phyloP scores from a whole-genome alignment of 2,113 vertebrate genomes.

The Epinephelus cyanopodus region DNA sequence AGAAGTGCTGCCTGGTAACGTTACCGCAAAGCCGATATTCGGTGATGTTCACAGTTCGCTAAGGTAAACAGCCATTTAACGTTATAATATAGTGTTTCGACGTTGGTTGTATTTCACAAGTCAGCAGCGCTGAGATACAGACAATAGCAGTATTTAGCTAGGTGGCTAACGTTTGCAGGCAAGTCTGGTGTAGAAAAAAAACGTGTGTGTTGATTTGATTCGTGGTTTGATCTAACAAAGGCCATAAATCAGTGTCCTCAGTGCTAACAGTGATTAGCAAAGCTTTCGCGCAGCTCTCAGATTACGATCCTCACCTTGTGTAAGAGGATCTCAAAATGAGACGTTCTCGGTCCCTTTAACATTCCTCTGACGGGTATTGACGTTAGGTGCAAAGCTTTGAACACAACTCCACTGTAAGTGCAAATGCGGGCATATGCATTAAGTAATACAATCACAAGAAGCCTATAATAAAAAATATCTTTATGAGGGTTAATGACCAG shows the following conservation, averaged over 20 bases:
- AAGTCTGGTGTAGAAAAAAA: neutral
- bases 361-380: neutral
- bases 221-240: slow-evolving; percentile 3
- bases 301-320: neutral
- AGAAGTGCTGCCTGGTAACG: neutral
- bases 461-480: neutral
- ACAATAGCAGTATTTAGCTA: too few species aligned
- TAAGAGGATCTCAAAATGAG: neutral
- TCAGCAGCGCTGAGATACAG: neutral
- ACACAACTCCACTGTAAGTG: neutral
- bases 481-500: neutral
- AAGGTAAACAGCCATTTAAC: too few species aligned
- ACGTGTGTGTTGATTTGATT: neutral
- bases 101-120: neutral
- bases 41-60: neutral
- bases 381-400: neutral
- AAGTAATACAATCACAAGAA: neutral
- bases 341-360: too few species aligned
- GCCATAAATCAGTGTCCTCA: neutral
- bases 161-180: neutral
- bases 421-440: neutral
- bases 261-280: neutral
- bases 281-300: too few species aligned
- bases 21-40: neutral
- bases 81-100: neutral